Conservation (phyloP, 2,113 vertebrate species). For the Psettodes erumei region DNA sequence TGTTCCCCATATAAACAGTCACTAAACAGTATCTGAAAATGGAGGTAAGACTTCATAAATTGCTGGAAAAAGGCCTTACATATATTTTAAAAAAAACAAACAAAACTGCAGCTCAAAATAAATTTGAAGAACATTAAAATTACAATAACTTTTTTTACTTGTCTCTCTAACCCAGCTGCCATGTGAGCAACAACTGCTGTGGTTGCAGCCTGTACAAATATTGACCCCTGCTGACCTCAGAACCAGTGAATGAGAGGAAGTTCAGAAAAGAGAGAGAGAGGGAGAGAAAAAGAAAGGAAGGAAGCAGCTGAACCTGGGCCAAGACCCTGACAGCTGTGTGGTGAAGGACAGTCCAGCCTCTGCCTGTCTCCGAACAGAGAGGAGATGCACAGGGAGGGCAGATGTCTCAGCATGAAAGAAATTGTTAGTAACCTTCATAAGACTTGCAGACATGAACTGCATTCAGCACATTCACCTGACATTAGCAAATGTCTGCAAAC, state of each 20-base stretch:
- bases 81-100: background rate
- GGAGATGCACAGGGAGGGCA: constrained; percentile 26
- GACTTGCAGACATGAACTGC: background rate
- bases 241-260: constrained; percentile 46
- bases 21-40: background rate
- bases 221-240: constrained; percentile 45
- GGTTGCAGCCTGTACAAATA: constrained; percentile 23
- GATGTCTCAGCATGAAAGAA: background rate
- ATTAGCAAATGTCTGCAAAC: background rate
- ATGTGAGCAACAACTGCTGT: constrained; percentile 11
- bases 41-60: background rate
- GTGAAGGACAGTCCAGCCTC: constrained; percentile 31
- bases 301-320: constrained; percentile 32
- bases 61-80: background rate
- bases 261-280: constrained; percentile 10
- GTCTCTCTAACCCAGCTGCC: constrained; percentile 1
- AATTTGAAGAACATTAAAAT: background rate
- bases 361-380: constrained; percentile 26
- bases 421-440: background rate
- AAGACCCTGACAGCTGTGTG: constrained; percentile 57
- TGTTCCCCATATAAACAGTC: background rate
- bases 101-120: background rate
- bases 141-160: background rate
- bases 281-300: constrained; percentile 19
- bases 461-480: background rate